These are phyloP conservation scores for Corynorhinus townsendii DNA, from an alignment of 2,113 vertebrate species.

Conservation along the genomic window DNA sequence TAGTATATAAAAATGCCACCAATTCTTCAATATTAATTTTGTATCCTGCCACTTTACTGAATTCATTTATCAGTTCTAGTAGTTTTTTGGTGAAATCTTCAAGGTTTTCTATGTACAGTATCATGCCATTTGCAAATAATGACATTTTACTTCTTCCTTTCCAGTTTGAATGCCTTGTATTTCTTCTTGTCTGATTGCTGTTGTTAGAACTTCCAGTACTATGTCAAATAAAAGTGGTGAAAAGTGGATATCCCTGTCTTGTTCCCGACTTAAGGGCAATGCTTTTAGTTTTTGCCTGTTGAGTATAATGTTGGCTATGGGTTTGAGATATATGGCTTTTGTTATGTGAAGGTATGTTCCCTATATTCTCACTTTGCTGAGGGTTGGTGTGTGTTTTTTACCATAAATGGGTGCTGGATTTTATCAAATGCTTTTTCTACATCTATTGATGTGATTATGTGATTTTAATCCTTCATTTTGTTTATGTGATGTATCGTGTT, in stretches of 20 bases:
- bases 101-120: neutral
- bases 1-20: neutral
- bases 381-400: no score
- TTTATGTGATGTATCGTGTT: neutral
- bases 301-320: neutral
- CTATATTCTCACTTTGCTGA: neutral
- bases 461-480: neutral
- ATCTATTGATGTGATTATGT: neutral
- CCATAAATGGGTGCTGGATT: neutral
- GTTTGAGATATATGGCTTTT: neutral
- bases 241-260: neutral
- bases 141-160: neutral
- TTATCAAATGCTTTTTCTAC: neutral
- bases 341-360: neutral
- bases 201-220: neutral
- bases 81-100: neutral
- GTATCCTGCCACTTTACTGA: neutral
- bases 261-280: neutral
- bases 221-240: neutral
- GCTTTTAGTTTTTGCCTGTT: neutral
- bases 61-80: neutral
- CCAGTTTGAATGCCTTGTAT: neutral
- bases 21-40: neutral
- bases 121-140: neutral
- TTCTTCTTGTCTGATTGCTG: neutral